Evolutionary conservation across 1,140 invertebrate genomes (phyloP).

Genomic region (Chrysomallon squamiferum): DNA sequence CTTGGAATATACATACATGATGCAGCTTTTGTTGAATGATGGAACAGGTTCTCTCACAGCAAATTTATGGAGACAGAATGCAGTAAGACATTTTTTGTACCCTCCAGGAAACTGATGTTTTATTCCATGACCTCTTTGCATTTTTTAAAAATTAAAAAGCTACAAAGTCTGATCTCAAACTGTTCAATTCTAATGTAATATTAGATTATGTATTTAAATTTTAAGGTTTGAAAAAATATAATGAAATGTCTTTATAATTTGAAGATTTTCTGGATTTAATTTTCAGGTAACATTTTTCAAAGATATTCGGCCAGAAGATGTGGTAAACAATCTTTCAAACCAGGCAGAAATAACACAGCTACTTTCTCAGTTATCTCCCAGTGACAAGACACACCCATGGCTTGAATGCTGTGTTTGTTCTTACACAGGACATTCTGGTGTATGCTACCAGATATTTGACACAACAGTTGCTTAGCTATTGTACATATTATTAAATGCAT

Average conservation of each 20-base stretch:
- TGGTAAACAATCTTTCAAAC: neutral
- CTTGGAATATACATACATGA: constrained; percentile 19
- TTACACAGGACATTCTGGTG: constrained; percentile 3
- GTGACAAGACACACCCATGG: constrained; percentile 3
- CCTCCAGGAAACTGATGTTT: too few relatives aligned
- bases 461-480: constrained; percentile 11
- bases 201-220: too few relatives aligned
- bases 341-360: neutral
- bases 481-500: too few relatives aligned
- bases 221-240: too few relatives aligned
- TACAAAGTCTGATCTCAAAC: too few relatives aligned
- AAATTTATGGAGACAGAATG: constrained; percentile 23
- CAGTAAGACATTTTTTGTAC: constrained; percentile 12
- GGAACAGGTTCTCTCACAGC: constrained; percentile 17
- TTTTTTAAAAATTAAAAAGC: too few relatives aligned
- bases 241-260: too few relatives aligned
- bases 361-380: constrained; percentile 14
- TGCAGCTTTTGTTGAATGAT: constrained; percentile 18
- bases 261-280: too few relatives aligned
- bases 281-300: constrained; percentile 21
- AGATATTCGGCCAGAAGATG: constrained; percentile 16
- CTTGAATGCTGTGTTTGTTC: constrained; percentile 25
- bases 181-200: too few relatives aligned
- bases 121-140: too few relatives aligned
- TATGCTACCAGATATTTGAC: constrained; percentile 24